A percentile compares a stretch with the other conserved stretches of the same genome.
These are phyloP conservation scores for Morpho deidamia DNA, from an alignment of 2,888 invertebrate species.

Conservation along the genomic window DNA sequence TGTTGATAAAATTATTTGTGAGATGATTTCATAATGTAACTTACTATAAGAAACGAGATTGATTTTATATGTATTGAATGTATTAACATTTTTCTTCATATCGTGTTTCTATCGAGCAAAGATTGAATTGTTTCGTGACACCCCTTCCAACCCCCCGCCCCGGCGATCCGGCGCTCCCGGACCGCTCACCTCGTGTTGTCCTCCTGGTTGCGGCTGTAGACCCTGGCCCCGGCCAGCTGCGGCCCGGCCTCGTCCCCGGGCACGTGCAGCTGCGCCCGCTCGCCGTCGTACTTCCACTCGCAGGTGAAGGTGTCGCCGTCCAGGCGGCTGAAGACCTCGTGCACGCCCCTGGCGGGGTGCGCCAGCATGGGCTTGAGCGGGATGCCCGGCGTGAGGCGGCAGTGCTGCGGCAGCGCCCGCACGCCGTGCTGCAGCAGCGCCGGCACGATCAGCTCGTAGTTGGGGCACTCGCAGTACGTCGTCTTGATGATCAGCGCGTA, in stretches of 20 bases:
- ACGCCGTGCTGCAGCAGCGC: conserved; percentile 88
- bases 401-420: conserved; percentile 84
- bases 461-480: conserved; percentile 97
- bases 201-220: conserved; percentile 96
- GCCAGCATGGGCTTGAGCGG: conserved; percentile 99
- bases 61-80: too few relatives aligned
- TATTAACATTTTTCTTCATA: too few relatives aligned
- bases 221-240: conserved; percentile 81
- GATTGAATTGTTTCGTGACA: too few relatives aligned
- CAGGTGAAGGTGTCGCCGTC: conserved; percentile 95
- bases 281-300: conserved; percentile 99
- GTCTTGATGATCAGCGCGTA: conserved; percentile 90
- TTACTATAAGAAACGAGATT: too few relatives aligned
- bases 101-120: too few relatives aligned
- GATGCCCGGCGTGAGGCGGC: conserved; percentile 93
- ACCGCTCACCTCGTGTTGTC: conserved; percentile 59
- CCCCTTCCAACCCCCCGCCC: too few relatives aligned
- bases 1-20: too few relatives aligned
- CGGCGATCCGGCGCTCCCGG: too few relatives aligned
- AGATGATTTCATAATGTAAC: too few relatives aligned
- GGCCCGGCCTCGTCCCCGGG: conserved; percentile 59
- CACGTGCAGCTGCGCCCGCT: conserved; percentile 92
- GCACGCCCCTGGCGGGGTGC: conserved; percentile 96
- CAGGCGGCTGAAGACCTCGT: conserved; percentile 89
- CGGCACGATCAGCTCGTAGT: conserved; percentile 91